These are phyloP conservation scores for Platyura marginata DNA, from an alignment of 1,140 invertebrate species.

Conservation along the genomic window DNA sequence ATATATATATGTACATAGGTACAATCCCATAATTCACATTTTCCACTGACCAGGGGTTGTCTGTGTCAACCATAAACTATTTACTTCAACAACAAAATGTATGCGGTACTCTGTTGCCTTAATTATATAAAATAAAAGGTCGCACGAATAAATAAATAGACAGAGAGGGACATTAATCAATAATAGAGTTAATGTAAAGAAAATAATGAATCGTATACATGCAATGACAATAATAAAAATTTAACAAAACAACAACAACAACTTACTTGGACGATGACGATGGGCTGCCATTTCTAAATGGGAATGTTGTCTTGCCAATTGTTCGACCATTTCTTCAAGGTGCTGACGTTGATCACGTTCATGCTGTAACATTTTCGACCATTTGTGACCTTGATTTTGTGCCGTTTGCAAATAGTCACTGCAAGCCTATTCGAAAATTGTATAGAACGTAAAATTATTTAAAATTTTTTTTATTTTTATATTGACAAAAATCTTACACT, in stretches of 20 bases:
- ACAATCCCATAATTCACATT: too few relatives aligned
- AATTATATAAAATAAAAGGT: too few relatives aligned
- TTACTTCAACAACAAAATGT: too few relatives aligned
- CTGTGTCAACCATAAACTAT: too few relatives aligned
- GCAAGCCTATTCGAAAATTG: slow-evolving; percentile 43
- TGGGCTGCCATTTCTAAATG: slow-evolving; percentile 72
- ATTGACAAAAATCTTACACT: slow-evolving; percentile 63
- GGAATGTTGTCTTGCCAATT: slow-evolving; percentile 89
- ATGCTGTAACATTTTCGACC: slow-evolving; percentile 80
- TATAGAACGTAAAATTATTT: not conserved
- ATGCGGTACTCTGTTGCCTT: too few relatives aligned
- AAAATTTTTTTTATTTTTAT: too few relatives aligned
- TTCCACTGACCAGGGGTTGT: too few relatives aligned
- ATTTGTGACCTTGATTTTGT: slow-evolving; percentile 69
- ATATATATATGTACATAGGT: too few relatives aligned
- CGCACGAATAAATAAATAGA: too few relatives aligned
- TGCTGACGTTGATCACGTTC: slow-evolving; percentile 85
- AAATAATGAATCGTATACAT: not conserved
- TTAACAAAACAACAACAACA: not conserved
- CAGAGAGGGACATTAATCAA: not conserved
- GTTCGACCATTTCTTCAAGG: slow-evolving; percentile 95
- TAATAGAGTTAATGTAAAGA: not conserved
- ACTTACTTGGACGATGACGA: slow-evolving; percentile 26
- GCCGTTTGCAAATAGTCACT: slow-evolving; percentile 77
- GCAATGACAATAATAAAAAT: not conserved